Evolutionary conservation across 2,113 vertebrate genomes (phyloP).

Genomic region (Boleophthalmus pectinirostris): DNA sequence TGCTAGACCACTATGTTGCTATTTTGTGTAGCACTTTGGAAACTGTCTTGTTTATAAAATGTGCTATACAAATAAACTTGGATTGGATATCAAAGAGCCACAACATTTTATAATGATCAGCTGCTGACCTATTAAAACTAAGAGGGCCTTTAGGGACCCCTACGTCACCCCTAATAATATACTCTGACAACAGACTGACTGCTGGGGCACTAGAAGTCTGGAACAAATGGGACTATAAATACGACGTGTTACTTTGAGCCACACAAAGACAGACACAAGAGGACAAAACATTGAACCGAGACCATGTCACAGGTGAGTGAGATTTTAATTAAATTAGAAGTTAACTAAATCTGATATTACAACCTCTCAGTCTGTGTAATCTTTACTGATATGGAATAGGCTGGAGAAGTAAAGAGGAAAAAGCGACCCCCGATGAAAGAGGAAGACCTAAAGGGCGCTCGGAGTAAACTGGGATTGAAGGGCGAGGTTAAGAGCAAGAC

Average conservation of each 20-base stretch:
- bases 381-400: constrained; percentile 38
- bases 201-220: constrained; percentile 39
- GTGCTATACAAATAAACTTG: too few species aligned
- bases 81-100: too few species aligned
- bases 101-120: too few species aligned
- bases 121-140: background rate
- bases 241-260: constrained; percentile 38
- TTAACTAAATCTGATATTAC: background rate
- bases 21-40: too few species aligned
- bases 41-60: too few species aligned
- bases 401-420: constrained; percentile 86
- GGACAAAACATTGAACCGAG: background rate
- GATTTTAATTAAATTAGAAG: background rate
- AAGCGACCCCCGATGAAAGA: constrained; percentile 93
- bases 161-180: constrained; percentile 77
- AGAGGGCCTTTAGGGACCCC: constrained; percentile 20
- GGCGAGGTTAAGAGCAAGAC: constrained; percentile 95
- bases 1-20: too few species aligned
- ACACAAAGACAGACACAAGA: constrained; percentile 21
- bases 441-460: constrained; percentile 96
- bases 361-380: background rate
- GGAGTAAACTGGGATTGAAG: constrained; percentile 85
- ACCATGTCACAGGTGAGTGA: constrained; percentile 89
- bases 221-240: constrained; percentile 59
- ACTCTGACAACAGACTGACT: constrained; percentile 70